A percentile compares a stretch with the other conserved stretches of the same genome.
These are phyloP conservation scores for Rhopalosiphum padi DNA, from an alignment of 1,140 invertebrate genomes.

Conservation along the genomic window DNA sequence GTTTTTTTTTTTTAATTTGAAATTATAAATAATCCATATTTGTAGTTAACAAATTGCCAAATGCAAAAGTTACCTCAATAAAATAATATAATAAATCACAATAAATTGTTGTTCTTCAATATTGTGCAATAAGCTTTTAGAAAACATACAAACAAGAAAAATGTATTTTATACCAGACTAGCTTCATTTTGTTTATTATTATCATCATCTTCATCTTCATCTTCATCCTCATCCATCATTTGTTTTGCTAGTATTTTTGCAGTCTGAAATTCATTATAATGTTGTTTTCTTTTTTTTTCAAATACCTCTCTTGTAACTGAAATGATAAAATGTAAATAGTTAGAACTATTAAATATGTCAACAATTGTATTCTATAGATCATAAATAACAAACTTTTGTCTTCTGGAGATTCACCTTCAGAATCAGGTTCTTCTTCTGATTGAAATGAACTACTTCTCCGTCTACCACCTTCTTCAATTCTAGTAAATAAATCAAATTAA, in stretches of 20 bases:
- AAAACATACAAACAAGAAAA: not conserved
- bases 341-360: not conserved
- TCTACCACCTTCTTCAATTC: conserved; percentile 46
- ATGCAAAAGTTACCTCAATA: not conserved
- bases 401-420: conserved; percentile 71
- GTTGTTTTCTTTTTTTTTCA: conserved; percentile 90
- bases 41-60: not conserved
- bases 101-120: conserved; percentile 21
- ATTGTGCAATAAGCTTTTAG: not conserved
- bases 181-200: conserved; percentile 64
- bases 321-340: conserved; percentile 60
- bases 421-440: conserved; percentile 67
- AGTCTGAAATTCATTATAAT: conserved; percentile 97
- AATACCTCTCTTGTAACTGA: conserved; percentile 77
- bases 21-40: not conserved
- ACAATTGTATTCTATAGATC: not conserved
- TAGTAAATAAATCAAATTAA: conserved; percentile 22
- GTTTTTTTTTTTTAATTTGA: not conserved
- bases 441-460: not conserved
- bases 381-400: conserved; percentile 66
- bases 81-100: conserved; percentile 9
- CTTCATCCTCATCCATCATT: conserved; percentile 88
- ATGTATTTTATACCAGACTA: conserved; percentile 27
- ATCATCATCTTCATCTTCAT: conserved; percentile 82
- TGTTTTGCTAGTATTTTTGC: conserved; percentile 88